A percentile compares a stretch with the other conserved stretches of the same genome.
These are phyloP conservation scores for Brachyptera putata DNA, from an alignment of 2,888 invertebrate species.

Conservation along the genomic window DNA sequence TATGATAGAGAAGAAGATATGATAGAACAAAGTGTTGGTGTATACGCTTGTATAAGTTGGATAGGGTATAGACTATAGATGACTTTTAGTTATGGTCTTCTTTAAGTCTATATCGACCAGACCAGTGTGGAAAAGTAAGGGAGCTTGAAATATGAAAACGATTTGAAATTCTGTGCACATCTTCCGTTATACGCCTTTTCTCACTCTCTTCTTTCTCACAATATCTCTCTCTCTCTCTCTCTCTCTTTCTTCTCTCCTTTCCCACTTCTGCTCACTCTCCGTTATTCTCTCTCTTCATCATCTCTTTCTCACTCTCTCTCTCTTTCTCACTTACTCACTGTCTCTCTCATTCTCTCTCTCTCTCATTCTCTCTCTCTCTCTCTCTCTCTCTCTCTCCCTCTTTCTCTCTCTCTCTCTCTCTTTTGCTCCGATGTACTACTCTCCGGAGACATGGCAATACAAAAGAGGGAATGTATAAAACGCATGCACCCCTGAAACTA, in stretches of 20 bases:
- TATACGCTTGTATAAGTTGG: background rate
- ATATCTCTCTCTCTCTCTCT: slow-evolving; percentile 1
- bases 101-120: slow-evolving; percentile 22
- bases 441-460: background rate
- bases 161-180: slow-evolving; percentile 26
- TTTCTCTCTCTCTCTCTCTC: background rate
- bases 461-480: background rate
- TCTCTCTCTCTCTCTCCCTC: background rate
- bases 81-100: slow-evolving; percentile 20
- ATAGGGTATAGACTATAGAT: too few species aligned
- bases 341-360: too few species aligned
- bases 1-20: background rate
- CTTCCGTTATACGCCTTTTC: slow-evolving; percentile 14
- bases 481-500: background rate
- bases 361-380: background rate
- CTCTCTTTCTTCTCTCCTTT: slow-evolving; percentile 3
- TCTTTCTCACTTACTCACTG: background rate
- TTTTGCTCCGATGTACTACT: too few species aligned
- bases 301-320: background rate
- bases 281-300: background rate
- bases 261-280: background rate
- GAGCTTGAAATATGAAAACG: slow-evolving; percentile 25
- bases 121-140: background rate
- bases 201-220: background rate
- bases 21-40: background rate